Base-by-base conservation (phyloP, 23 tunicate genomes). In the Trididemnum miniatum region DNA sequence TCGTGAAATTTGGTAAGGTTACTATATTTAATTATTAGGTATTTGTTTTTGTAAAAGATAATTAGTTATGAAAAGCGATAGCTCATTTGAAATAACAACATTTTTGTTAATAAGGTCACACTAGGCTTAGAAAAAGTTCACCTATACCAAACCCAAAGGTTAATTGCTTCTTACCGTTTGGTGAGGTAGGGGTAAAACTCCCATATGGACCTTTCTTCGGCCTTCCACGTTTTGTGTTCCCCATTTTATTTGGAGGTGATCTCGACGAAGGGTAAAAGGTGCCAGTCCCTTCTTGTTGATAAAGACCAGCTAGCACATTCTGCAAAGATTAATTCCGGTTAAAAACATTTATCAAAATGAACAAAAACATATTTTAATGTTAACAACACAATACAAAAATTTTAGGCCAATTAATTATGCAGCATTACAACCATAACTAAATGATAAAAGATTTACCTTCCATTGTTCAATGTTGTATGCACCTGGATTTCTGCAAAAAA, bases 121-220 rank as follows among this genome's bases (percentile, higher is more conserved):
- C 9, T 7, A 44, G 54, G 15, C 9, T n/a, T n/a, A n/a, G n/a
- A 15, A 44, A 44, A 44, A 7, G 54, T 44, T 15, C 15, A 44
- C 54, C 54, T 44, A 44, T 44, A 44, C 9, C 9, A 44, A 44
- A 44, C 15, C 54, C 15, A 44, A 44, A 44, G 15, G 54, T 44
- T 44, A 44, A 44, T 44, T 44, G 15, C 15, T 44, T 9, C 9
- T 67, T 67, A 67, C 75, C 75, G 37, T 31, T 30, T 33, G 84
- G 84, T 4, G 84, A 65, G 18, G 59, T 5, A 22, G 78, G 78
- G 22, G 86, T 28, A 52, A 51, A 27, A 9, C 73, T 71, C 27
- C 80, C 82, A 25, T 32, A 73, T 2, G 96, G 50, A 0, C 96
- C 29, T 51, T 90, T 90, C 72, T 84, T 90, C 28, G 96, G 89